Percentiles rank a stretch among this genome's conserved stretches.
Conservation (phyloP, 2,888 invertebrate genomes). For the Hypolimnas misippus region DNA sequence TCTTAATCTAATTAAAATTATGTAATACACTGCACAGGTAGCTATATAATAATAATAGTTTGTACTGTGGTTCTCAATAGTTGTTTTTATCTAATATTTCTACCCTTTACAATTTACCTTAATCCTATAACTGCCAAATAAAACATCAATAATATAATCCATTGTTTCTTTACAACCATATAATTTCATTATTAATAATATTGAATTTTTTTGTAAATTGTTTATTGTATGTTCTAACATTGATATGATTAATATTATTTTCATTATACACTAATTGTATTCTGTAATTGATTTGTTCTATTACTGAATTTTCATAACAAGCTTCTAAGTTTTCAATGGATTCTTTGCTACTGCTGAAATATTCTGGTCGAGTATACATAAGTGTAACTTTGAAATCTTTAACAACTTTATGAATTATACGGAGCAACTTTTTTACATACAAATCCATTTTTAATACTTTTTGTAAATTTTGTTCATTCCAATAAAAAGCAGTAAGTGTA, state of each 20-base stretch:
- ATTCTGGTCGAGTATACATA: constrained; percentile 80
- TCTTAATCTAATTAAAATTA: background rate
- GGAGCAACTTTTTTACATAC: constrained; percentile 73
- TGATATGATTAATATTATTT: constrained; percentile 45
- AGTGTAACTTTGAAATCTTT: constrained; percentile 77
- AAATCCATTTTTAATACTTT: constrained; percentile 78
- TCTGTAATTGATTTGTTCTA: constrained; percentile 65
- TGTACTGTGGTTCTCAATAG: constrained; percentile 15
- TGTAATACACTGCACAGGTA: background rate
- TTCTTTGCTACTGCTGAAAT: constrained; percentile 75
- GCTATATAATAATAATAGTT: background rate
- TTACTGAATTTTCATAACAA: constrained; percentile 50
- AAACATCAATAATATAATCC: background rate
- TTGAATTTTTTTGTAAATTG: constrained; percentile 48
- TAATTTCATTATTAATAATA: constrained; percentile 45
- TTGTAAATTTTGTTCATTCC: constrained; percentile 72
- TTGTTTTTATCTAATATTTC: constrained; percentile 14
- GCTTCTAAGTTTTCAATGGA: constrained; percentile 52
- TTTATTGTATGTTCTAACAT: constrained; percentile 48
- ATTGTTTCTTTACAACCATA: constrained; percentile 33
- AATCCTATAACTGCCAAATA: constrained; percentile 25
- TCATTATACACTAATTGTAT: constrained; percentile 56
- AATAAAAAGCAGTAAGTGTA: constrained; percentile 79
- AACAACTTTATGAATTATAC: constrained; percentile 69
- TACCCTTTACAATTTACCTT: constrained; percentile 10